Evolutionary conservation across 2,797 vertebrate species (phyloP).

Genomic region (Heliangelus exortis): DNA sequence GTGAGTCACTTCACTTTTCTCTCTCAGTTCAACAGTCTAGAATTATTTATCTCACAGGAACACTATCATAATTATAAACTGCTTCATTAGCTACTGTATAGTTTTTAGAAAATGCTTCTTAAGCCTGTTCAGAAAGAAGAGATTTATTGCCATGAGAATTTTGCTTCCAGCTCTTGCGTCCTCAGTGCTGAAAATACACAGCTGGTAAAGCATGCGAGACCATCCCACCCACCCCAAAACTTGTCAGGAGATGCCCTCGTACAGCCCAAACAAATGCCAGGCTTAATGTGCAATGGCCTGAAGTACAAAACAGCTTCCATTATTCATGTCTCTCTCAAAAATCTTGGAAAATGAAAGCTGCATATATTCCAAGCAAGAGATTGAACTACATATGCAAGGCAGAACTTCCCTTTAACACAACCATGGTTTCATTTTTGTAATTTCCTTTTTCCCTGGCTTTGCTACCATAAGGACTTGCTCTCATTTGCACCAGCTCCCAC

Average conservation of each 20-base stretch:
- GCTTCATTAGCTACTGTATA: conserved; percentile 28
- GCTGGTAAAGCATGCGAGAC: neutral
- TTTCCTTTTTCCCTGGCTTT: conserved; percentile 13
- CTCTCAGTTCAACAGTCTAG: conserved; percentile 17
- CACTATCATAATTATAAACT: conserved; percentile 52
- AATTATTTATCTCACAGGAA: conserved; percentile 56
- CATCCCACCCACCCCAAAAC: neutral
- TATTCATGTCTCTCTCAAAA: conserved; percentile 47
- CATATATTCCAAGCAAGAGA: conserved; percentile 60
- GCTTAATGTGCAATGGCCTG: neutral
- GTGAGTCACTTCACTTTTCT: conserved; percentile 45
- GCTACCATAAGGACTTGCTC: conserved; percentile 4
- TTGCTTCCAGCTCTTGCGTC: neutral
- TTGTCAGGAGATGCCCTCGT: neutral
- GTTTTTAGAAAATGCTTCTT: conserved; percentile 38
- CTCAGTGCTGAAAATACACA: neutral
- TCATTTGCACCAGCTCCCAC: conserved; percentile 20
- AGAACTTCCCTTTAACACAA: conserved; percentile 52
- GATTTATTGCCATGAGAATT: conserved; percentile 8
- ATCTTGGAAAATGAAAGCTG: conserved; percentile 64
- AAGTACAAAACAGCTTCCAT: conserved; percentile 56
- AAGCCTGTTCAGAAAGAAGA: neutral
- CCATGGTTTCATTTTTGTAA: conserved; percentile 13
- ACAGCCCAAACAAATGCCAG: neutral
- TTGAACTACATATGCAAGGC: conserved; percentile 30